These are phyloP conservation scores for Phymastichus coffea DNA, from an alignment of 1,140 invertebrate species.

Conservation along the genomic window DNA sequence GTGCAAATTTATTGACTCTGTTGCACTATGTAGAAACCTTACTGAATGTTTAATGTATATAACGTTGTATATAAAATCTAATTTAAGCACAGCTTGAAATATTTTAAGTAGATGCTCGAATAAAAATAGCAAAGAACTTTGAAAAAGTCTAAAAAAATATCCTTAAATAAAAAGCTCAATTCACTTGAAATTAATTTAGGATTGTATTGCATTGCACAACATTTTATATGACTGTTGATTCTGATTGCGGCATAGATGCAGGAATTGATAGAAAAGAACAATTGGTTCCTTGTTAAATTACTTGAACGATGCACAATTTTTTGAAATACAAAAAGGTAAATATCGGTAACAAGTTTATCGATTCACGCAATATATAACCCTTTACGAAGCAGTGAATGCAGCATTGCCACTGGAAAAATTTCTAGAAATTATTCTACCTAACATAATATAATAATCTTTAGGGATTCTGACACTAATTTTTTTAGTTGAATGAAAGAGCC, in stretches of 20 bases:
- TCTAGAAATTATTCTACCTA: too few species aligned
- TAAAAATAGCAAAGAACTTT: constrained; percentile 18
- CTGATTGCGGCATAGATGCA: constrained; percentile 37
- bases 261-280: constrained; percentile 37
- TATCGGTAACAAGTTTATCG: constrained; percentile 7
- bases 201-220: constrained; percentile 22
- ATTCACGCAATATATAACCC: constrained; percentile 16
- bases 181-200: constrained; percentile 15
- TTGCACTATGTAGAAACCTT: too few species aligned
- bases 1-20: too few species aligned
- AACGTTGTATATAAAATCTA: constrained; percentile 17
- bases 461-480: too few species aligned
- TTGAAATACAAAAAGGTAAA: constrained; percentile 5
- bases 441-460: too few species aligned
- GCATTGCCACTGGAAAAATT: not conserved
- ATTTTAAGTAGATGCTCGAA: constrained; percentile 13
- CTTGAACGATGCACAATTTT: not conserved
- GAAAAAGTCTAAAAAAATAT: constrained; percentile 9
- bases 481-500: too few species aligned
- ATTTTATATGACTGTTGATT: constrained; percentile 38
- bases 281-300: constrained; percentile 37
- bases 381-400: constrained; percentile 3
- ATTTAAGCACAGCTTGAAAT: constrained; percentile 16
- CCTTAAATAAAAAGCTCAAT: constrained; percentile 16
- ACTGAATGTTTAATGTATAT: constrained; percentile 24